Percentiles rank a stretch among this genome's conserved stretches.
Conservation (phyloP, 2,113 vertebrate genomes). For the Cyphomyrus discorhynchus region DNA sequence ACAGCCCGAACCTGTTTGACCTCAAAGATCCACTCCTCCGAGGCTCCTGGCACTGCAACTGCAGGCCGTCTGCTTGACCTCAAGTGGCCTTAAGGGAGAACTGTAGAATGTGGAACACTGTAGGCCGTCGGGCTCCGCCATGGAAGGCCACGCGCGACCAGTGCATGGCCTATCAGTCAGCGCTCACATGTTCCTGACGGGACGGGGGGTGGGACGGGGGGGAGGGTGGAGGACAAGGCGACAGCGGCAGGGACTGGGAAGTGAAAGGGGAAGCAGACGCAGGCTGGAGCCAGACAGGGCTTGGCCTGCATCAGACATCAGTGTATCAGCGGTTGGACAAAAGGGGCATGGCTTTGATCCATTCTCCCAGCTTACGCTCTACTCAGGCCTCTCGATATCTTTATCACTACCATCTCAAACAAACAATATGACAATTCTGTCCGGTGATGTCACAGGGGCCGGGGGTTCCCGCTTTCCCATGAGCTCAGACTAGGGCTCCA, state of each 20-base stretch:
- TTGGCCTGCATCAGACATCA: background rate
- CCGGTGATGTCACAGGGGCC: background rate
- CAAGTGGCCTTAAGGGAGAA: background rate
- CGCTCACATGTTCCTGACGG: background rate
- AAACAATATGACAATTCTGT: conserved; percentile 13
- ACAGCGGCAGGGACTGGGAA: background rate
- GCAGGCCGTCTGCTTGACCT: background rate
- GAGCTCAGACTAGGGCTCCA: background rate
- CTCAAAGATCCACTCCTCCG: background rate
- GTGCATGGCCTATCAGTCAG: background rate
- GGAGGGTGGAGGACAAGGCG: background rate
- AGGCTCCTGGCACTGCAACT: background rate
- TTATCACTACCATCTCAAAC: background rate
- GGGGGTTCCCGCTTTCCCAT: background rate
- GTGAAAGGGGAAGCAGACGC: conserved; percentile 6
- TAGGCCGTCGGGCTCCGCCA: background rate
- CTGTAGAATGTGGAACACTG: background rate
- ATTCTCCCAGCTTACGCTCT: background rate
- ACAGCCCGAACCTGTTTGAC: background rate
- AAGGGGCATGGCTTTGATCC: background rate
- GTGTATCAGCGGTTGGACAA: background rate
- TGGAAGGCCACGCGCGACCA: background rate
- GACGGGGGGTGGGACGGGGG: background rate
- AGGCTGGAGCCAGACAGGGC: conserved; percentile 4
- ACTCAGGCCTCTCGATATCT: background rate